Evolutionary conservation across 2,113 vertebrate species (phyloP).

Genomic region (Oncorhynchus keta): DNA sequence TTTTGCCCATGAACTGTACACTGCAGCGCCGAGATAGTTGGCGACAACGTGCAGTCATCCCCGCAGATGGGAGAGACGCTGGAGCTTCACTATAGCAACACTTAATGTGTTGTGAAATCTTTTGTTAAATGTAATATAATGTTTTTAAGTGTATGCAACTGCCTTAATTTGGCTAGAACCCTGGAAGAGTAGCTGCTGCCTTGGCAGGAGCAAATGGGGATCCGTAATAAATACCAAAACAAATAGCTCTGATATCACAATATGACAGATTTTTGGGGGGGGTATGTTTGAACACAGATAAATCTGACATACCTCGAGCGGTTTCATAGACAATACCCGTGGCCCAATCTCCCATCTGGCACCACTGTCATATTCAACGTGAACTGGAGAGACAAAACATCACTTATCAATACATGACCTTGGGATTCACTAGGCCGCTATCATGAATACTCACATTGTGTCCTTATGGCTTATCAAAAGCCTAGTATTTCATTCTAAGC

Average conservation of each 20-base stretch:
- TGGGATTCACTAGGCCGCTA: constrained; percentile 41
- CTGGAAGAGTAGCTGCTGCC: no score
- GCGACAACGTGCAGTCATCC: background rate
- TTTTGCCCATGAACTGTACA: constrained; percentile 63
- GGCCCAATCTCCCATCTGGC: constrained; percentile 75
- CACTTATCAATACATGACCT: constrained; percentile 65
- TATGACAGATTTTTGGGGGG: constrained; percentile 63
- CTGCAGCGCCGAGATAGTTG: constrained; percentile 69
- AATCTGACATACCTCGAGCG: constrained; percentile 71
- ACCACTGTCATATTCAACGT: constrained; percentile 68
- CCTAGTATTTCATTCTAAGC: constrained; percentile 36
- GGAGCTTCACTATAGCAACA: no score
- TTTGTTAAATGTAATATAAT: no score
- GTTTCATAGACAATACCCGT: constrained; percentile 72
- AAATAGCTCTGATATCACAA: constrained; percentile 57
- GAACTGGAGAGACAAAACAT: constrained; percentile 69
- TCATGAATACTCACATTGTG: constrained; percentile 56
- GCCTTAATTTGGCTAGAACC: no score
- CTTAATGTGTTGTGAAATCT: no score
- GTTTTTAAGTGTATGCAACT: no score
- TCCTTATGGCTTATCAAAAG: constrained; percentile 33
- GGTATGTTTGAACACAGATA: constrained; percentile 76
- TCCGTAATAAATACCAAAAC: no score
- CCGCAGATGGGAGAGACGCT: constrained; percentile 67
- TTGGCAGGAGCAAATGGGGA: no score